Evolutionary conservation across 2,113 vertebrate genomes (phyloP).

Genomic region (Dicaeum eximium): DNA sequence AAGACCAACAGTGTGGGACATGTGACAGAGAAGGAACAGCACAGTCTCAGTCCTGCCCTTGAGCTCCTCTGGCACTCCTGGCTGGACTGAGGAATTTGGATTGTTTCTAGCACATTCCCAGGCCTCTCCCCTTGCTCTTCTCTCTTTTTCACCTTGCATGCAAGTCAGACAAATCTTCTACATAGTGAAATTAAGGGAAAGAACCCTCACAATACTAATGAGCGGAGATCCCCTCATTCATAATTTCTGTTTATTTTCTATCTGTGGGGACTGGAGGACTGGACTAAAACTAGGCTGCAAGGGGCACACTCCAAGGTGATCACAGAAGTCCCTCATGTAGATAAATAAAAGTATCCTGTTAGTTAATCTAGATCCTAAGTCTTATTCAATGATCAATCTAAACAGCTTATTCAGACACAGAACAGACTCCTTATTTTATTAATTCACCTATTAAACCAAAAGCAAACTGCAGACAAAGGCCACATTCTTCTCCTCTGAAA

Average conservation of each 20-base stretch:
- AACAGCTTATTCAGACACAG: not conserved
- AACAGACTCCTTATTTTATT: not conserved
- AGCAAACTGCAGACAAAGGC: not conserved
- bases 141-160: accelerated
- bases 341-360: not conserved
- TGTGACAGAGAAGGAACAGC: accelerated
- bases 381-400: not conserved
- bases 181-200: not conserved
- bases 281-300: not conserved
- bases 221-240: not conserved
- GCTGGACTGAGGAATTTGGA: not conserved
- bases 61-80: not conserved
- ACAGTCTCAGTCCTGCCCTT: too few species aligned
- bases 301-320: not conserved
- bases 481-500: not conserved
- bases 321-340: not conserved
- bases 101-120: not conserved
- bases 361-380: not conserved
- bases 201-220: not conserved
- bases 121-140: not conserved
- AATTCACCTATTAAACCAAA: not conserved
- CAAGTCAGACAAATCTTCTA: not conserved
- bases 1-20: not conserved
- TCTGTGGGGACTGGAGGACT: not conserved
- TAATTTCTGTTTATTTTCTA: not conserved